phyloP scores from a whole-genome alignment of 2,888 invertebrate species.

The Lamellibrachia columna region DNA sequence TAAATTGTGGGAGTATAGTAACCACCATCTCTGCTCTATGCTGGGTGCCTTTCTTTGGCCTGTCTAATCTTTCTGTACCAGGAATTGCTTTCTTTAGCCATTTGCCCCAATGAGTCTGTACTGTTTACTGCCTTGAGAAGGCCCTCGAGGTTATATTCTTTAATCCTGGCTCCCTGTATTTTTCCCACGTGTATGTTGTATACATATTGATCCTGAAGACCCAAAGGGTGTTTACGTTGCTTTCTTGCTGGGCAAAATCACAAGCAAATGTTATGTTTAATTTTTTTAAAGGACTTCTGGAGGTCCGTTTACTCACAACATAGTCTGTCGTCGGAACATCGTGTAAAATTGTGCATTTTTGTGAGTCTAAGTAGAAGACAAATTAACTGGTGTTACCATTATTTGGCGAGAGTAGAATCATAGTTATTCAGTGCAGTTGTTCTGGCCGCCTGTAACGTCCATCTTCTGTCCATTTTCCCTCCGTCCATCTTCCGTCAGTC shows the following conservation, averaged over 20 bases:
- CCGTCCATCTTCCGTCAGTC: not conserved
- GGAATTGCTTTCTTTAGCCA: no score
- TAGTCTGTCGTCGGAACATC: not conserved
- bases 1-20: not conserved
- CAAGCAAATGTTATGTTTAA: not conserved
- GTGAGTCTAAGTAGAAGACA: not conserved
- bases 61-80: not conserved
- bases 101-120: not conserved
- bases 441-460: not conserved
- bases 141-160: not conserved
- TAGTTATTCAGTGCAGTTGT: not conserved
- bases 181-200: not conserved
- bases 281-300: not conserved
- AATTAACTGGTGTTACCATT: not conserved
- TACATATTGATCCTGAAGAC: not conserved
- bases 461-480: not conserved
- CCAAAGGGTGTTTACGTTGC: not conserved
- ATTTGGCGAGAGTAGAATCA: not conserved
- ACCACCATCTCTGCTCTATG: not conserved
- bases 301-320: not conserved
- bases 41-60: not conserved
- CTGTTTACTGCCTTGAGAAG: not conserved
- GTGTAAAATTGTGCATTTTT: not conserved
- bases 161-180: not conserved
- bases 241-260: not conserved